Evolutionary conservation across 2,888 invertebrate genomes (phyloP).

Genomic region (Junonia oenone): DNA sequence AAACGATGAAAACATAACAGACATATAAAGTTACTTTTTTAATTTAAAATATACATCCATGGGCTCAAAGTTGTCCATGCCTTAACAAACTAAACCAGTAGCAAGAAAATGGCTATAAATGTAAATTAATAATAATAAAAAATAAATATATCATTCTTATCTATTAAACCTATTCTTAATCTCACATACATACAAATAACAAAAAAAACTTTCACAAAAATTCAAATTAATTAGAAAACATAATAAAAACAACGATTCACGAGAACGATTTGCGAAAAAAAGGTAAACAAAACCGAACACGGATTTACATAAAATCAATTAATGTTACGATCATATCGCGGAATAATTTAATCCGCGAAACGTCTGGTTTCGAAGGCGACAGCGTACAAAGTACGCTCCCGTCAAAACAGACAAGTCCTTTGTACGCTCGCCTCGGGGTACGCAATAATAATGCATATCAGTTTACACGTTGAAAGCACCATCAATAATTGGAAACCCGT

Average conservation of each 20-base stretch:
- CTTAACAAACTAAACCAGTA: too few relatives aligned
- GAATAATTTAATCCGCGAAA: slow-evolving; percentile 27
- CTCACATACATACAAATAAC: neutral
- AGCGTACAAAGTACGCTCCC: slow-evolving; percentile 21
- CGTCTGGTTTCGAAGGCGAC: slow-evolving; percentile 28
- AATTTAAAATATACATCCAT: too few relatives aligned
- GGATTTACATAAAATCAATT: slow-evolving; percentile 12
- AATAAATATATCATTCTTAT: neutral
- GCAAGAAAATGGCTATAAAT: too few relatives aligned
- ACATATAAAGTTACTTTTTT: too few relatives aligned
- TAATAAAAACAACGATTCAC: neutral
- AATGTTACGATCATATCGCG: slow-evolving; percentile 17
- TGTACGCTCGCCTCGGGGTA: slow-evolving; percentile 25
- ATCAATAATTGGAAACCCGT: slow-evolving; percentile 57
- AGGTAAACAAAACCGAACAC: neutral
- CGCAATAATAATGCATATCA: slow-evolving; percentile 40
- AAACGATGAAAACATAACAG: too few relatives aligned
- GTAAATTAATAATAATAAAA: too few relatives aligned
- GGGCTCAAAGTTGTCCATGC: too few relatives aligned
- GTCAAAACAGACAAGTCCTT: slow-evolving; percentile 26
- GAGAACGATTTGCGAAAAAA: neutral
- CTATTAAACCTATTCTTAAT: neutral
- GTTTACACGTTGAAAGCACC: slow-evolving; percentile 41
- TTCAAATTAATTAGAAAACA: neutral
- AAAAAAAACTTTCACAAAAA: neutral